Evolutionary conservation across 2,888 invertebrate genomes (phyloP).

Genomic region (Sesia bembeciformis): DNA sequence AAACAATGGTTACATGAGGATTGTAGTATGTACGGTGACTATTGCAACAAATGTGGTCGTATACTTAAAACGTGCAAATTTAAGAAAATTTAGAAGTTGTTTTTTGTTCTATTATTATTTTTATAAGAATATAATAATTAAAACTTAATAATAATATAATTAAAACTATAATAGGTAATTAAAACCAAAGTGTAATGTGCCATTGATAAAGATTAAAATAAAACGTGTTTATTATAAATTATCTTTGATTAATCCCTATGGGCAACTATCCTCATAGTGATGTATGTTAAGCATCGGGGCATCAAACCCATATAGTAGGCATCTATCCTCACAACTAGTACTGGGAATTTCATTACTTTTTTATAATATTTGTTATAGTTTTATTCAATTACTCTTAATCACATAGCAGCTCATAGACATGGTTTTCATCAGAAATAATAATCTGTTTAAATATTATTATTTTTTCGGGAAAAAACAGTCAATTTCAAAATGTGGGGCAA

Average conservation of each 20-base stretch:
- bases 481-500: background rate
- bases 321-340: background rate
- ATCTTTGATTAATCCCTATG: too few species aligned
- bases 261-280: background rate
- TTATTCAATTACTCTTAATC: background rate
- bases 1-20: background rate
- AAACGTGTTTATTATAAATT: background rate
- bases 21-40: background rate
- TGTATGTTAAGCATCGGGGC: background rate
- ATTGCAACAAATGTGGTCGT: background rate
- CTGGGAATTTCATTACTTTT: background rate
- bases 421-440: background rate
- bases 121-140: background rate
- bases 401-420: background rate
- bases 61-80: background rate
- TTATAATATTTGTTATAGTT: background rate
- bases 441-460: background rate
- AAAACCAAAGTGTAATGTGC: background rate
- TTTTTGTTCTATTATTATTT: background rate
- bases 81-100: background rate
- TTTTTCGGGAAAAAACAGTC: background rate
- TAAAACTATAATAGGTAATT: background rate
- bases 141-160: background rate
- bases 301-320: background rate
- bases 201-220: background rate